These are phyloP conservation scores for Climacteris rufus DNA, from an alignment of 2,113 vertebrate species.

Conservation along the genomic window DNA sequence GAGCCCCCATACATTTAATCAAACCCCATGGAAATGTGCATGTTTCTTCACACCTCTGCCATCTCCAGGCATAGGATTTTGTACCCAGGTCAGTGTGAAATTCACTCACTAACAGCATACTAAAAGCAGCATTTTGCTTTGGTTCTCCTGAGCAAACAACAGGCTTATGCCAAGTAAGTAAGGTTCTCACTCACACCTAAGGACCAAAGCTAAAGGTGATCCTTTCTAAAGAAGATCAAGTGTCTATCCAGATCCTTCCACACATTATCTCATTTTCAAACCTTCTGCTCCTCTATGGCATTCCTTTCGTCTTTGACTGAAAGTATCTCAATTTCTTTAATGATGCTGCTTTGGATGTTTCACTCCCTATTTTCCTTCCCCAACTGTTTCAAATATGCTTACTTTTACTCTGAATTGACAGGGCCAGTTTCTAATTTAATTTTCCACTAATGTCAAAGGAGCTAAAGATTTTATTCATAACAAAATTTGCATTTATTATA, in stretches of 20 bases:
- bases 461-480: neutral
- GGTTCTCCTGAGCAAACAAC: neutral
- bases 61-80: neutral
- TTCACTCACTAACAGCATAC: neutral
- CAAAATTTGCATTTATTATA: neutral
- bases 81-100: neutral
- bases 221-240: neutral
- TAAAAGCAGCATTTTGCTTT: neutral
- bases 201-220: neutral
- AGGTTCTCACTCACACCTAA: neutral
- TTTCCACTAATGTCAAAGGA: neutral
- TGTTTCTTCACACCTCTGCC: neutral
- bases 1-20: neutral
- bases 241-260: neutral
- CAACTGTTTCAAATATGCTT: neutral
- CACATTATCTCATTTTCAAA: neutral
- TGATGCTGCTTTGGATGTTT: neutral
- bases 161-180: neutral
- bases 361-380: neutral
- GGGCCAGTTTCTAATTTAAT: neutral
- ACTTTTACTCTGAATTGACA: neutral
- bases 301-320: neutral
- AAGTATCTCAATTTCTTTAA: neutral
- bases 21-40: fast-evolving
- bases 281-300: neutral